Evolutionary conservation across 2,797 vertebrate genomes (phyloP).

Genomic region (Rhinogobio ventralis): DNA sequence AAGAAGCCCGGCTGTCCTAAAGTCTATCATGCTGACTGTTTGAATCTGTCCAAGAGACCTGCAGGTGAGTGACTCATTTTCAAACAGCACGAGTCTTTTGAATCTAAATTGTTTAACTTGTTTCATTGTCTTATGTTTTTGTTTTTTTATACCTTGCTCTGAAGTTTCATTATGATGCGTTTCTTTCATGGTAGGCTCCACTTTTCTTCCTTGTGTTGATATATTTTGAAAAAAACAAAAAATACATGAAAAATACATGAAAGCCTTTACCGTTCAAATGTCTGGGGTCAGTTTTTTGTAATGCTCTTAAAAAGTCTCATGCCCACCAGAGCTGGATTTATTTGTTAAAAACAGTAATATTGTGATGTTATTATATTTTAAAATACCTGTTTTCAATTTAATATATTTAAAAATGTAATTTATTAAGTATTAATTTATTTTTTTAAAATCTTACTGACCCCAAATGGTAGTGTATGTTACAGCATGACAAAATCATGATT

Average conservation of each 20-base stretch:
- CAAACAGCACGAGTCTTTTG: not conserved
- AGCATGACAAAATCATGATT: not conserved
- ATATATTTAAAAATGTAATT: not conserved
- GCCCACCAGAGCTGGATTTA: no score
- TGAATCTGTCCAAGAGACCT: constrained; percentile 95
- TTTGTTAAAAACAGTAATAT: not conserved
- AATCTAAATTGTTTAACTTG: not conserved
- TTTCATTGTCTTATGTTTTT: not conserved
- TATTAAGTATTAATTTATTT: no score
- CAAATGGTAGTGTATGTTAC: not conserved
- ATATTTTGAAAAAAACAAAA: not conserved
- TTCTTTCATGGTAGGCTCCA: not conserved
- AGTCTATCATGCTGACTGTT: constrained; percentile 97
- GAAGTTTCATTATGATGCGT: not conserved
- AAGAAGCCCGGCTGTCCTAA: constrained; percentile 97
- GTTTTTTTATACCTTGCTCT: not conserved
- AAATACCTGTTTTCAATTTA: not conserved
- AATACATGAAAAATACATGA: not conserved
- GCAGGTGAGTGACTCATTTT: constrained; percentile 81
- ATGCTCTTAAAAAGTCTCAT: no score
- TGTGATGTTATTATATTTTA: not conserved
- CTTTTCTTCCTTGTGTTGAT: not conserved
- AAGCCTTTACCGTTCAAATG: not conserved
- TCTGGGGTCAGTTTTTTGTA: no score
- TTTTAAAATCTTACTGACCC: not conserved